Conservation (phyloP, 2,888 invertebrate species). For the Agriotes lineatus region DNA sequence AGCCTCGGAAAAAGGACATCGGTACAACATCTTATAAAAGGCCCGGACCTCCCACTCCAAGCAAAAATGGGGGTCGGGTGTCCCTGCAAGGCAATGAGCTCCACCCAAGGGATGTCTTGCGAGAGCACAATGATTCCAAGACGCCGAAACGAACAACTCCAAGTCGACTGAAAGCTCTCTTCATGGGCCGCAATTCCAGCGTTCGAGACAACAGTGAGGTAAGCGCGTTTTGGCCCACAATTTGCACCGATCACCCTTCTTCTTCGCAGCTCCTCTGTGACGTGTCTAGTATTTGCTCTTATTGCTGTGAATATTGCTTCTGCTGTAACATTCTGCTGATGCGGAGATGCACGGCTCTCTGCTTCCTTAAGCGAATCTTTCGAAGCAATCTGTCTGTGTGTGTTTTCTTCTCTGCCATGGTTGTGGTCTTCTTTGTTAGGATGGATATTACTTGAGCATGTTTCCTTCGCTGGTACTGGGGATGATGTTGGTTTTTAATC, state of each 20-base stretch:
- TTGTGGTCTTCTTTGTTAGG: neutral
- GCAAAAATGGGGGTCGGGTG: slow-evolving; percentile 80
- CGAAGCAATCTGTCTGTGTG: neutral
- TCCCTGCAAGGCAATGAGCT: slow-evolving; percentile 76
- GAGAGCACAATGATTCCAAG: slow-evolving; percentile 66
- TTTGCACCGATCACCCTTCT: neutral
- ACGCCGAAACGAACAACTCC: slow-evolving; percentile 72
- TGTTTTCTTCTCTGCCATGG: neutral
- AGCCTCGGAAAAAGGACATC: slow-evolving; percentile 70
- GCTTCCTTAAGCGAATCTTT: neutral
- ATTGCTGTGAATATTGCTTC: slow-evolving; percentile 1
- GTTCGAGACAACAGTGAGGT: slow-evolving; percentile 60
- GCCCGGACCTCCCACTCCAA: slow-evolving; percentile 89
- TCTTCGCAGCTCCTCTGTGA: neutral
- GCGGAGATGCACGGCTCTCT: neutral
- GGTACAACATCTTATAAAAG: slow-evolving; percentile 84
- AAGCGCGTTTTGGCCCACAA: slow-evolving; percentile 29
- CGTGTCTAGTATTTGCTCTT: neutral
- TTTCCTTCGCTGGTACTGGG: too few relatives aligned
- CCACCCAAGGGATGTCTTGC: slow-evolving; percentile 70
- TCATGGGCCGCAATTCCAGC: slow-evolving; percentile 67
- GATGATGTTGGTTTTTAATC: neutral
- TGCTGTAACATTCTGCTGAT: neutral
- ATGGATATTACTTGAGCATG: neutral
- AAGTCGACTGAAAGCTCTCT: slow-evolving; percentile 73